Conservation (phyloP, 2,888 invertebrate genomes). For the Miltochrista miniata region DNA sequence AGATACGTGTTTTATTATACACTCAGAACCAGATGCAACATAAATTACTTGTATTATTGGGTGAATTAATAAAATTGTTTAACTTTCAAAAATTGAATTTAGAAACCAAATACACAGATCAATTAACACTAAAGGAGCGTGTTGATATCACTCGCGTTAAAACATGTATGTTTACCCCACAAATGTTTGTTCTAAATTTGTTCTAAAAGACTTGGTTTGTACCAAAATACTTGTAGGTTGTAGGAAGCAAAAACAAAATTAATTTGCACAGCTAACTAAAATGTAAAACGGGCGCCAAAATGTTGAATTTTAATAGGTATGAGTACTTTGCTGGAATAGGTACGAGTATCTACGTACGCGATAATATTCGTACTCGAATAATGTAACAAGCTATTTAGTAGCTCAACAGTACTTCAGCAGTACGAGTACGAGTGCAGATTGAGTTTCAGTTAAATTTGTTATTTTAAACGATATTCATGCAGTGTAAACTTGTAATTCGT, state of each 20-base stretch:
- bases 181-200: not conserved
- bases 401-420: not conserved
- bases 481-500: not conserved
- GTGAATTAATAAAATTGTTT: no score
- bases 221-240: constrained; percentile 20
- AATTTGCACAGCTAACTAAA: constrained; percentile 21
- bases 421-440: not conserved
- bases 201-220: constrained; percentile 14
- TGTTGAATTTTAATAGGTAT: constrained; percentile 22
- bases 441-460: not conserved
- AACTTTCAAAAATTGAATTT: no score
- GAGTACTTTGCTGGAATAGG: not conserved
- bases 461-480: not conserved
- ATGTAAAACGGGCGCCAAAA: constrained; percentile 18
- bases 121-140: constrained; percentile 3
- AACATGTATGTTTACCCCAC: constrained; percentile 7
- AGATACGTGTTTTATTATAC: no score
- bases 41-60: no score
- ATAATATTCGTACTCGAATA: no score
- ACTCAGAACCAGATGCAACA: no score
- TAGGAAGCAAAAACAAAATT: constrained; percentile 22
- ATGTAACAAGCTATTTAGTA: constrained; percentile 1
- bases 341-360: constrained; percentile 5
- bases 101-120: not conserved
- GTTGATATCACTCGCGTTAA: constrained; percentile 10